These are phyloP conservation scores for Serinus canaria DNA, from an alignment of 2,113 vertebrate genomes.

Conservation along the genomic window DNA sequence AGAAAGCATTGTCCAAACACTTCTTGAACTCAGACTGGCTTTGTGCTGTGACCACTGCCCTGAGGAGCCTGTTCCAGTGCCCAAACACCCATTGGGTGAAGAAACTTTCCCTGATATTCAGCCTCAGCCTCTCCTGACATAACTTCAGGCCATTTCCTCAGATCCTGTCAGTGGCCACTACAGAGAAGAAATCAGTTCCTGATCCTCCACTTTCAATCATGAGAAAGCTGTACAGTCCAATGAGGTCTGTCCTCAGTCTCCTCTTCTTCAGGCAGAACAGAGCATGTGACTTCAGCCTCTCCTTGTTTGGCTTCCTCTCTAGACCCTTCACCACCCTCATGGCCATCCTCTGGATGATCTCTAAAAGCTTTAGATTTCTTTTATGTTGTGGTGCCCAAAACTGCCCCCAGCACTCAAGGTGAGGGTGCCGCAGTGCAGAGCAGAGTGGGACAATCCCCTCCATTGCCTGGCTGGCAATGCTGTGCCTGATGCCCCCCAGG, in stretches of 20 bases:
- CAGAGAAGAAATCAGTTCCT: neutral
- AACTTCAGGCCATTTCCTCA: neutral
- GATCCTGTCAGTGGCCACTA: neutral
- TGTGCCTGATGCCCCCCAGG: neutral
- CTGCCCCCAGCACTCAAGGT: fast-evolving
- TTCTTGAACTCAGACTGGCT: neutral
- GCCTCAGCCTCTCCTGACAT: neutral
- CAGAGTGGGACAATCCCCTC: neutral
- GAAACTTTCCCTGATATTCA: neutral
- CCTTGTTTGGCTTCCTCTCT: too few relatives aligned
- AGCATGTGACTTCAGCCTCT: neutral
- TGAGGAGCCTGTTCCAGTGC: neutral
- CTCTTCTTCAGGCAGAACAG: neutral
- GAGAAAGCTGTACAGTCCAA: fast-evolving
- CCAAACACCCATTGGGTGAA: neutral
- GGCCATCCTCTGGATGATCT: neutral
- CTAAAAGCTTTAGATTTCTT: neutral
- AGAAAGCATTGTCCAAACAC: neutral
- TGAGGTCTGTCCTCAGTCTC: neutral
- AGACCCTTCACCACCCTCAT: neutral
- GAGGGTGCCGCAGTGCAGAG: neutral
- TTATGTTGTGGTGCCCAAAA: neutral
- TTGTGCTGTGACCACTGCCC: neutral
- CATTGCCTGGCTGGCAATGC: fast-evolving
- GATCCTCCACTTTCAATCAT: neutral